Evolutionary conservation across 1,140 invertebrate genomes (phyloP), one percentile per base, ranked within the genome.

Genomic region (Drosophila orosa): DNA sequence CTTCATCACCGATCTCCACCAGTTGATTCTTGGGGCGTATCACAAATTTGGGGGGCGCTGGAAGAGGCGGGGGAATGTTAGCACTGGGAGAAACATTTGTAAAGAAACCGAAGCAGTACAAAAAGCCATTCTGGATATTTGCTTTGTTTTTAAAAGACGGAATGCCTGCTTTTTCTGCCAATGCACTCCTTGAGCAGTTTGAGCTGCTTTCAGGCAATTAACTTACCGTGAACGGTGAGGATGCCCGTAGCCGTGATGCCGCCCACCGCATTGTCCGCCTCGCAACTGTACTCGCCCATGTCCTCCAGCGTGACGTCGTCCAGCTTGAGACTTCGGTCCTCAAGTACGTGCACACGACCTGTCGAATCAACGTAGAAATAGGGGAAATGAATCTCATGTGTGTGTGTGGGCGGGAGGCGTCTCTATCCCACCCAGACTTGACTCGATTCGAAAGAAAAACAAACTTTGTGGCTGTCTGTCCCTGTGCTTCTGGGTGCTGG

Each of bases 241-340:
- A 95, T 95, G 52, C 96, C 97, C 57, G 95, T 95, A 45, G 96
- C 96, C 35, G 95, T 95, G 19, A 97, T 95, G 73, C 95, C 95
- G 37, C 98, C 98, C 40, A 98, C 95, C 37, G 95, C 93, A 93
- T 99, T 99, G 82, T 95, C 95, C 27, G 97, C 96, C 91, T 98
- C 97, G 92, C 98, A 99, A 45, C 95, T 97, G 92, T 98, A 98
- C 80, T 98, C 96, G 63, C 97, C 98, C 92, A 97, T 96, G 92
- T 99, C 98, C 68, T 93, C 93, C 58, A 95, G 92, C 52, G 94
- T 94, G 29, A 97, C 95, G 79, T 95, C 93, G 90, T 96, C 96
- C 66, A 98, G 94, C 77, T 95, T 94, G 37, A 98, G 93, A 80
- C 95, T 96, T 57, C 96, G 94, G 92, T 97, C 96, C 84, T 96